Conservation (phyloP, 2,888 invertebrate genomes). For the Ametastegia equiseti region DNA sequence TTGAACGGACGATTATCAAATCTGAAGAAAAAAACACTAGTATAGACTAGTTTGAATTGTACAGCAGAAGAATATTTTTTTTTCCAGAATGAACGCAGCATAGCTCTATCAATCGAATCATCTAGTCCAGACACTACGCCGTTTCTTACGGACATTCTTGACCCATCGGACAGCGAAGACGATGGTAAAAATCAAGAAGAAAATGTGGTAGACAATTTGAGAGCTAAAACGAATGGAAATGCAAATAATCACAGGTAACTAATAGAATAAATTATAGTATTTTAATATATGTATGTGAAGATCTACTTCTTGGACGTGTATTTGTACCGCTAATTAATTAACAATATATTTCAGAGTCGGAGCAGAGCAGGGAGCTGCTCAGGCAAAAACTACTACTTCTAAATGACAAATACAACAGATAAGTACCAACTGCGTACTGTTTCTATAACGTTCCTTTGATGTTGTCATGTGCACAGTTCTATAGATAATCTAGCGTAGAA, state of each 20-base stretch:
- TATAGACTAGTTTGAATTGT: not conserved
- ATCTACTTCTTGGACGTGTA: no score
- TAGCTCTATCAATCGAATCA: slow-evolving; percentile 63
- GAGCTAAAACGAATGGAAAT: slow-evolving; percentile 58
- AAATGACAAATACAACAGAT: slow-evolving; percentile 59
- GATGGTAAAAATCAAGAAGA: slow-evolving; percentile 52
- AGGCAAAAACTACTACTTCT: slow-evolving; percentile 30
- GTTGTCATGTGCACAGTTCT: slow-evolving; percentile 65
- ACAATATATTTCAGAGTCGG: slow-evolving; percentile 17
- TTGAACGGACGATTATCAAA: no score
- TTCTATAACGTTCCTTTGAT: slow-evolving; percentile 64
- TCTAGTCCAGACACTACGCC: slow-evolving; percentile 59
- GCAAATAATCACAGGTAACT: slow-evolving; percentile 60
- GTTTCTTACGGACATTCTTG: slow-evolving; percentile 60
- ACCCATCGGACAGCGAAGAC: slow-evolving; percentile 62
- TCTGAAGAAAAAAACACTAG: no score
- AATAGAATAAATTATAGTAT: not conserved
- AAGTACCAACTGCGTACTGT: slow-evolving; percentile 63
- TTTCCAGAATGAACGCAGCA: slow-evolving; percentile 66
- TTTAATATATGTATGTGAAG: not conserved
- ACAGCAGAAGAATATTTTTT: not conserved
- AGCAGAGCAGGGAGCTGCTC: slow-evolving; percentile 35
- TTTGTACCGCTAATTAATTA: not conserved
- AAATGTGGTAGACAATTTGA: slow-evolving; percentile 51
- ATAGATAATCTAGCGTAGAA: slow-evolving; percentile 64